Evolutionary conservation across 2,113 vertebrate species (phyloP), one percentile per base, ranked within the genome.

Genomic region (Probosciger aterrimus): DNA sequence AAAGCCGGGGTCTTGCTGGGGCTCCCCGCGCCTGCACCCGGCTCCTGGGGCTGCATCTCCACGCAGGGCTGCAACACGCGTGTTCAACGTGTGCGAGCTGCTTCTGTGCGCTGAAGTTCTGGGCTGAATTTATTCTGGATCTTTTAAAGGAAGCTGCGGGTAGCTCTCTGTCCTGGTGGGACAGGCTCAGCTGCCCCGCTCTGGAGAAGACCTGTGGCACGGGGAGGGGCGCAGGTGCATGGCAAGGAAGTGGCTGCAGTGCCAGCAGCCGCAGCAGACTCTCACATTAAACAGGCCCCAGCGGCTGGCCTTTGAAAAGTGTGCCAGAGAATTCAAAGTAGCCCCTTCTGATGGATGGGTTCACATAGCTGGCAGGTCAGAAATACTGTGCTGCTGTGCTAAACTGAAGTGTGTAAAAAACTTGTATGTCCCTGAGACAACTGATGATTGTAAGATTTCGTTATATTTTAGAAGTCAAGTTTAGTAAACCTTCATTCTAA

Each of bases 1-100:
- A 8, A 22, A 9, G 39, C 78, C 5, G 43, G 23, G 31, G 15
- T 13, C 2, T 3, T 9, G 14, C 11, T 16, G 17, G 17, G 23
- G 8, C 63, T 64, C 15, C 30, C 27, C 9, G 1, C 7, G 4
- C 7, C 71, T 2, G 2, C 11, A 22, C 23, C 27, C 23, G 3
- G 18, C 31, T 30, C 24, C 50, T 4, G 35, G 18, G 68, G 17
- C 6, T 9, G 8, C 0, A 5, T 4, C 22, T 22, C 37, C 23
- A 0, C 2, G 1, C 27, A 9, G 22, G 22, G 30, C 9, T 27
- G 39, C 31, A 27, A 37, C 47, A 15, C 1, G 5, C 10, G 0
- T 1, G 24, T 43, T 31, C 33, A 33, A 27, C 7, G 9, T 2
- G 20, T 20, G 55, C 14, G 7, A 31, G 57, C 12, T 37, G 52